phyloP scores from a whole-genome alignment of 2,888 invertebrate species.

The Dicycla oo region DNA sequence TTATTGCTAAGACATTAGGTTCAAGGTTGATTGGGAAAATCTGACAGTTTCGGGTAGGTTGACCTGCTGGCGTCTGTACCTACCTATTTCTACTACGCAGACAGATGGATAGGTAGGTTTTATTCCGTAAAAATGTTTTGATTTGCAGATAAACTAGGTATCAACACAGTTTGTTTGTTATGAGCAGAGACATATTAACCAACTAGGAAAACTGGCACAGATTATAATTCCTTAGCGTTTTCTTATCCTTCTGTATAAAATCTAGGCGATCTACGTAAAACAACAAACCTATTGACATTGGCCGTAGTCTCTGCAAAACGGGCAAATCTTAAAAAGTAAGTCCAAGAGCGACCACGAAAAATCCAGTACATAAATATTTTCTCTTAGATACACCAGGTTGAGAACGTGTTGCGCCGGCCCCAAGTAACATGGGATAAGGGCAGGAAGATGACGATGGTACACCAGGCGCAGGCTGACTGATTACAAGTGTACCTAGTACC shows the following conservation, averaged over 20 bases:
- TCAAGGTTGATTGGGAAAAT: no score
- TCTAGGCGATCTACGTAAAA: background rate
- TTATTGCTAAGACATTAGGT: no score
- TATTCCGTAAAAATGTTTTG: background rate
- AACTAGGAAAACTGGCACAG: background rate
- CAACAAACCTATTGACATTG: background rate
- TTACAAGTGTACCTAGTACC: no score
- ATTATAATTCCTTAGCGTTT: background rate
- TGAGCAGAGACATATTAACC: background rate
- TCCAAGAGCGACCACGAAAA: background rate
- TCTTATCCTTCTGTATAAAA: conserved; percentile 2
- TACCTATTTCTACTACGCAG: background rate
- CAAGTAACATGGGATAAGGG: no score
- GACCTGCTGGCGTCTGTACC: no score
- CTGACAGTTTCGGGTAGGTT: no score
- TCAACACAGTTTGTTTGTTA: background rate
- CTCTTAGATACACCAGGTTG: no score
- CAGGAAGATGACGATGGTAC: no score
- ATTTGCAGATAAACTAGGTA: background rate
- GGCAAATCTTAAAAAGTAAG: background rate
- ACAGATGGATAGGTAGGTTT: background rate
- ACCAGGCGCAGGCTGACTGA: no score
- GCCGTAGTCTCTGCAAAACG: background rate
- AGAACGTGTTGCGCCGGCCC: no score
- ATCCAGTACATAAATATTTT: no score